These are phyloP conservation scores for Sebastes schlegelii DNA, from an alignment of 2,113 vertebrate genomes.

Conservation along the genomic window DNA sequence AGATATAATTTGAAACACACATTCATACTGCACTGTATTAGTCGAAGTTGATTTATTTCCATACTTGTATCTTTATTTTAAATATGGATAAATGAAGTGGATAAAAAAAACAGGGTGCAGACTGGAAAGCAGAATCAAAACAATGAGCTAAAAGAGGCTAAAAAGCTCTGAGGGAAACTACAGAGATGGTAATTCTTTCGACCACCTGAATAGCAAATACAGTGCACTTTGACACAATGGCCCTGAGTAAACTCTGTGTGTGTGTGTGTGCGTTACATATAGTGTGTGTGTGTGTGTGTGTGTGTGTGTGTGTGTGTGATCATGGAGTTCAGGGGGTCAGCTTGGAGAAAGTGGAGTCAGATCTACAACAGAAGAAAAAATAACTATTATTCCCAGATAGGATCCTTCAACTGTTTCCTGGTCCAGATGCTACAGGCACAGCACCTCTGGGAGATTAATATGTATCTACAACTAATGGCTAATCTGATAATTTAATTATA, in stretches of 20 bases:
- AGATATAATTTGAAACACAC: neutral
- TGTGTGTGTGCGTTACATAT: neutral
- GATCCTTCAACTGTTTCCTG: neutral
- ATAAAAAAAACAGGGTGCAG: neutral
- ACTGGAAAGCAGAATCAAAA: neutral
- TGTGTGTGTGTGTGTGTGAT: neutral
- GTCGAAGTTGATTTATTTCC: neutral
- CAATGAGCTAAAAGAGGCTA: neutral
- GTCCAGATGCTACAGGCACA: neutral
- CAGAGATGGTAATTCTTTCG: neutral
- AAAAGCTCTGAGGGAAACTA: neutral
- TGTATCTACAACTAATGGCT: neutral
- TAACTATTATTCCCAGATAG: neutral
- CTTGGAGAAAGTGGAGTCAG: conserved; percentile 24
- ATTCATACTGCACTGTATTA: neutral
- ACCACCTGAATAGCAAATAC: neutral
- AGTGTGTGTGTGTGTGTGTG: neutral
- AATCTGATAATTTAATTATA: neutral
- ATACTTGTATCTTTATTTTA: neutral
- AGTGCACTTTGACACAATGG: neutral
- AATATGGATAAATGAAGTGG: neutral
- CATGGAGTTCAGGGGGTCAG: conserved; percentile 14
- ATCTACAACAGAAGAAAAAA: conserved; percentile 50
- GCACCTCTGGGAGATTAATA: neutral
- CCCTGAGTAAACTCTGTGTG: conserved; percentile 2